These are phyloP conservation scores for Drosophila meridionalis DNA, from an alignment of 2,888 invertebrate species.

Conservation along the genomic window DNA sequence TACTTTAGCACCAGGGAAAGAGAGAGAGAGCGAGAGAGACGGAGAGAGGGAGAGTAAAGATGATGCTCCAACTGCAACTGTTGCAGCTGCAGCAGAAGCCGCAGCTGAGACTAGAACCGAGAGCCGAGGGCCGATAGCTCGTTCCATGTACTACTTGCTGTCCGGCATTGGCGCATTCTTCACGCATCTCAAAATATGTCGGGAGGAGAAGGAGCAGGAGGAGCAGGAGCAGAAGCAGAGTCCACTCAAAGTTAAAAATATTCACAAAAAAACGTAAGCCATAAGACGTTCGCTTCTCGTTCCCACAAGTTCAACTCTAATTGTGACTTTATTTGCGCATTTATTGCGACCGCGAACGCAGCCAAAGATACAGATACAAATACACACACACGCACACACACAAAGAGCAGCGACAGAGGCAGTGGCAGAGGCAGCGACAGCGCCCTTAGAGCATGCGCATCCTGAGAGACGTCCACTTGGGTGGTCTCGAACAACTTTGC, in stretches of 20 bases:
- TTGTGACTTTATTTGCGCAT: slow-evolving; percentile 83
- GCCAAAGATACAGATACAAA: slow-evolving; percentile 47
- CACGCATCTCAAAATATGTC: slow-evolving; percentile 74
- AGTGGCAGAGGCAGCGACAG: slow-evolving; percentile 49
- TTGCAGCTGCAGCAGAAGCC: slow-evolving; percentile 35
- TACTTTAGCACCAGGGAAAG: slow-evolving; percentile 60
- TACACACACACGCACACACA: slow-evolving; percentile 22
- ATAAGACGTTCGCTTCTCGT: slow-evolving; percentile 51
- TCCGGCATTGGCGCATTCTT: slow-evolving; percentile 65
- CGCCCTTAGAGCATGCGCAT: slow-evolving; percentile 60
- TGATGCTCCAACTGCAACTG: slow-evolving; percentile 33
- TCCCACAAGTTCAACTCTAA: slow-evolving; percentile 82
- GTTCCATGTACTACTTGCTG: slow-evolving; percentile 46
- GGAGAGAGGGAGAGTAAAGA: neutral
- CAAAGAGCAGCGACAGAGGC: neutral
- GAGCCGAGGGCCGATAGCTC: slow-evolving; percentile 4
- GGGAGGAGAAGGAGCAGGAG: neutral
- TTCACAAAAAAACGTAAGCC: slow-evolving; percentile 61
- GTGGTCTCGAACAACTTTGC: slow-evolving; percentile 84
- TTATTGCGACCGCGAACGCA: slow-evolving; percentile 66
- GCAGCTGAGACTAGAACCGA: slow-evolving; percentile 22
- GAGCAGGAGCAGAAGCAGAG: neutral
- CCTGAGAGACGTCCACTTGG: slow-evolving; percentile 78
- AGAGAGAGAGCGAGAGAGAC: neutral
- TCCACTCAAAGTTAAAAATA: slow-evolving; percentile 52